phyloP scores from a whole-genome alignment of 2,888 invertebrate genomes.

The Pollenia griseotomentosa region DNA sequence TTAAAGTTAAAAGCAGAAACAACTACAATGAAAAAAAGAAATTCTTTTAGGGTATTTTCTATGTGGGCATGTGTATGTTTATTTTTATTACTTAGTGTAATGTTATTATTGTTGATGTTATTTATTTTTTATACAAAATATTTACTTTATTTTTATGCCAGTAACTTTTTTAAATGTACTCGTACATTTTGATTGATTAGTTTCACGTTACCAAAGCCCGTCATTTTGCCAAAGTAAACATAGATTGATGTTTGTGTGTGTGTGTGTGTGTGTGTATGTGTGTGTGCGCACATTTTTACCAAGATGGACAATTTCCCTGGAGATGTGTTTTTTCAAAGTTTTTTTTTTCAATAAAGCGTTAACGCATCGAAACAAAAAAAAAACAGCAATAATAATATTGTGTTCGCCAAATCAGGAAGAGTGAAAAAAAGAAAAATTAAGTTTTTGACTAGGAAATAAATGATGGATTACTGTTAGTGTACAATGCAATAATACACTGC shows the following conservation, averaged over 20 bases:
- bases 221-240: slow-evolving; percentile 6
- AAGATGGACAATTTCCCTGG: background rate
- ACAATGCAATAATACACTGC: background rate
- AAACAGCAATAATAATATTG: slow-evolving; percentile 8
- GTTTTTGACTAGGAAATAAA: slow-evolving; percentile 21
- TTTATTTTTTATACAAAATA: slow-evolving; percentile 2
- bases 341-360: background rate
- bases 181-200: slow-evolving; percentile 58
- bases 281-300: no score
- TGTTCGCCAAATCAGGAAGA: slow-evolving; percentile 40
- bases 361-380: slow-evolving; percentile 22
- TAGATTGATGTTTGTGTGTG: background rate
- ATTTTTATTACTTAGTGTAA: no score
- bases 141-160: background rate
- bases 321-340: background rate
- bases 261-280: background rate
- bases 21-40: no score
- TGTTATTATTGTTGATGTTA: background rate
- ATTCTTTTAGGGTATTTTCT: no score
- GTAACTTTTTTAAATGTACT: background rate
- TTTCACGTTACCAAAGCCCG: slow-evolving; percentile 47
- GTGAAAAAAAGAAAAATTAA: background rate
- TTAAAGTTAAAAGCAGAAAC: no score
- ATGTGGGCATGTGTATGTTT: no score
- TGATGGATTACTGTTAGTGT: slow-evolving; percentile 7